Percentiles rank a stretch among this genome's conserved stretches.
Evolutionary conservation across 2,113 vertebrate genomes (phyloP).

Genomic region (Ahaetulla prasina): DNA sequence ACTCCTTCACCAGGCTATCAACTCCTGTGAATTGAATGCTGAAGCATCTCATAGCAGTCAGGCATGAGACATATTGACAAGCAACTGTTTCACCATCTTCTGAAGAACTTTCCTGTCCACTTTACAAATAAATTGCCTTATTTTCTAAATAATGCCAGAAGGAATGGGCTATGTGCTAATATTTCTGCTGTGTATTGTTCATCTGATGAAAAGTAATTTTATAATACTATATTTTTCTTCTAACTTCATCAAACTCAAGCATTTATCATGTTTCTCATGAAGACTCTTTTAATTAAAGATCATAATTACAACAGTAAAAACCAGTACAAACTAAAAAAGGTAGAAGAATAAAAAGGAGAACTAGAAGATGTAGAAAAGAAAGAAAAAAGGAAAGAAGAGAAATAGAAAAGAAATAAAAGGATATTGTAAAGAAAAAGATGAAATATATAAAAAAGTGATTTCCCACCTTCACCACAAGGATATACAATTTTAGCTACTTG

Average conservation of each 20-base stretch:
- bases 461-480: background rate
- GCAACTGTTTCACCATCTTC: constrained; percentile 4
- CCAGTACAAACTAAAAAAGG: background rate
- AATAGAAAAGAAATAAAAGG: background rate
- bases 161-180: constrained; percentile 12
- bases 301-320: background rate
- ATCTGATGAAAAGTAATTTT: constrained; percentile 50
- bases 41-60: background rate
- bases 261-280: constrained; percentile 32
- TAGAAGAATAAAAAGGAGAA: background rate
- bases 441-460: background rate
- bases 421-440: background rate
- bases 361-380: background rate
- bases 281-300: background rate
- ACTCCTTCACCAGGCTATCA: background rate
- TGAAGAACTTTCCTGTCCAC: constrained; percentile 30
- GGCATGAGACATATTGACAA: constrained; percentile 30
- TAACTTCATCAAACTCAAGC: constrained; percentile 53
- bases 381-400: background rate
- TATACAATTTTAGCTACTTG: background rate
- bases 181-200: constrained; percentile 44
- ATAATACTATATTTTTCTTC: constrained; percentile 25
- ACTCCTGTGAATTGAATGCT: background rate
- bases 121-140: constrained; percentile 12
- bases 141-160: constrained; percentile 34